Conservation (phyloP, 2,113 vertebrate genomes). For the Sapayoa aenigma region DNA sequence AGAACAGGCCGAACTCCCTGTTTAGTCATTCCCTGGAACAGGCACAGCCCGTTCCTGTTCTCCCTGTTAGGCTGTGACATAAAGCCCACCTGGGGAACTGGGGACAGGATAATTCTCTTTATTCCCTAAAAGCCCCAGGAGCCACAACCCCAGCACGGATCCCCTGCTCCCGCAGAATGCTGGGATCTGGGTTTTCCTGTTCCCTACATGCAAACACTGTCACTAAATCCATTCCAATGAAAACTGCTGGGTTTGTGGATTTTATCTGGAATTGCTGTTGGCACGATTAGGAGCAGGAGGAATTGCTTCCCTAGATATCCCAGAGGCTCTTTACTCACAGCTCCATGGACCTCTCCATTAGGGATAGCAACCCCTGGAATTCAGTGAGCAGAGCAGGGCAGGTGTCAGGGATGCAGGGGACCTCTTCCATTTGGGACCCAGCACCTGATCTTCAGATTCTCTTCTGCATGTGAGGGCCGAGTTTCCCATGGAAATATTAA, state of each 20-base stretch:
- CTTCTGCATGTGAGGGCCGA: background rate
- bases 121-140: background rate
- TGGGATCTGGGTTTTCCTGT: background rate
- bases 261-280: constrained; percentile 8
- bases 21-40: background rate
- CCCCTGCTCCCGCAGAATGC: background rate
- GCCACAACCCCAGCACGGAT: background rate
- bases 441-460: background rate
- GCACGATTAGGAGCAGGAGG: constrained; percentile 17
- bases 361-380: background rate
- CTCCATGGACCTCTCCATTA: background rate
- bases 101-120: background rate
- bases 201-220: background rate
- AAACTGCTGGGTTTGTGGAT: background rate
- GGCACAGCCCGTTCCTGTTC: background rate
- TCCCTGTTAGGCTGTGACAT: background rate
- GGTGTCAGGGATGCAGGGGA: background rate
- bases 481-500: background rate
- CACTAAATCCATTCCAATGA: background rate
- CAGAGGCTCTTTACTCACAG: background rate
- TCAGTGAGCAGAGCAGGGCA: background rate
- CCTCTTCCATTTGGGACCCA: background rate
- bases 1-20: background rate
- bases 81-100: background rate
- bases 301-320: background rate